Evolutionary conservation across 2,113 vertebrate species (phyloP).

Genomic region (Grammomys surdaster): DNA sequence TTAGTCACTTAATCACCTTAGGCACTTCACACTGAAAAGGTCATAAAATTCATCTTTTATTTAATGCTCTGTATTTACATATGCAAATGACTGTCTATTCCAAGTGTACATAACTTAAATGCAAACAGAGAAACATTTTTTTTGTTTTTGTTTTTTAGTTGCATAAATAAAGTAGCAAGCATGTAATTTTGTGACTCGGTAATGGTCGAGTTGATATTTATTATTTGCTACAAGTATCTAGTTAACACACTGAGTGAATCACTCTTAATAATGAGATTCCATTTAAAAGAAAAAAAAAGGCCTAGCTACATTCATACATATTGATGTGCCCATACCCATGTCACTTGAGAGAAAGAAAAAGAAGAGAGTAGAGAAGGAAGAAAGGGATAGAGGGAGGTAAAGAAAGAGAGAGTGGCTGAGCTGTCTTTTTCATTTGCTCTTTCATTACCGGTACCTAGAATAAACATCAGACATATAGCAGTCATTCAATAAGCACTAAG

Average conservation of each 20-base stretch:
- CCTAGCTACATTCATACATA: not conserved
- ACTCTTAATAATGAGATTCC: not conserved
- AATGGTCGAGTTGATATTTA: not conserved
- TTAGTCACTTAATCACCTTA: slow-evolving; percentile 49
- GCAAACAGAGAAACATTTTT: not conserved
- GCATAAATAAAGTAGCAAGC: slow-evolving; percentile 28
- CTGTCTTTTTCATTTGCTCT: not conserved
- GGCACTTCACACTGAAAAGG: slow-evolving; percentile 64
- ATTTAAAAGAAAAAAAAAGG: not conserved
- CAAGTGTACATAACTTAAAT: not conserved
- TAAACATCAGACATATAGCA: not conserved
- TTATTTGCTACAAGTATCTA: slow-evolving; percentile 34
- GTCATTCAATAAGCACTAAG: not conserved
- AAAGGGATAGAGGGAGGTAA: too few relatives aligned
- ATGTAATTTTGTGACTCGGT: not conserved
- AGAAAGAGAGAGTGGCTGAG: not conserved
- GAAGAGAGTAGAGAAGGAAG: not conserved
- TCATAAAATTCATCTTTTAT: slow-evolving; percentile 70
- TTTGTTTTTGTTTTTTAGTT: not conserved
- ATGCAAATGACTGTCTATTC: slow-evolving; percentile 33
- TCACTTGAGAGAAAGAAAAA: not conserved
- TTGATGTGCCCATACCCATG: not conserved
- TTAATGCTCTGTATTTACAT: slow-evolving; percentile 56
- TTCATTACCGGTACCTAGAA: not conserved
- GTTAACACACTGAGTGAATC: not conserved